Evolutionary conservation across 2,797 vertebrate genomes (phyloP), one percentile per base, ranked within the genome.

Genomic region (Poecilia picta): DNA sequence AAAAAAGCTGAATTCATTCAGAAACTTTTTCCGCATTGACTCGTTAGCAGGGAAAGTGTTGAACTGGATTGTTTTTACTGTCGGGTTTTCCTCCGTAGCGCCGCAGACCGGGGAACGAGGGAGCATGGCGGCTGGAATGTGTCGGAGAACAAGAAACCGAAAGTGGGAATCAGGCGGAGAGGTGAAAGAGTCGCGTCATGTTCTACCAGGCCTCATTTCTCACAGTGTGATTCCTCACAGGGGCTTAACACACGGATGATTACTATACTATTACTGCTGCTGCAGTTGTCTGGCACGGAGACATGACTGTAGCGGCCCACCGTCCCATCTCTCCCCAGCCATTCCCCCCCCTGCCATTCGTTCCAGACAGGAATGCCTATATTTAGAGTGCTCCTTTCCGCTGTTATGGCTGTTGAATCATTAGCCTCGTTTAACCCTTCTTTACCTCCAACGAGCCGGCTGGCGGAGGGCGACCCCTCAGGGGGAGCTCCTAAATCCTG

Each of bases 361-460:
- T 90, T 93, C 85, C 89, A 93, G 92, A 94, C 94, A 93, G 88
- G 85, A 91, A 90, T 90, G 91, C 94, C 90, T 96, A 96, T 95
- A 96, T 96, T 95, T 96, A 96, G 95, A 94, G 79, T 46, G 83
- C 89, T 90, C 84, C 93, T 95, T 95, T 95, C 94, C 86, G 87
- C 91, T 95, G 94, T 92, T 95, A 94, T 93, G 92, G 88, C 93
- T 94, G 92, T 89, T 81, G 92, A 93, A 95, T 95, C 92, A 94
- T 96, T 96, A 95, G 95, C 94, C 95, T 91, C 79, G 78, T 95
- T 95, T 96, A 96, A 95, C 96, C 94, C 90, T 90, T 89, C 89
- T 92, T 88, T 94, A 91, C 91, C 90, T 87, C 86, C 74, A 74
- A 76, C 16, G 46, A 81, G 81, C 88, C 81, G 91, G 91, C 88